Evolutionary conservation across 2,888 invertebrate genomes (phyloP), one percentile per base, ranked within the genome.

Genomic region (Catocala sponsa): DNA sequence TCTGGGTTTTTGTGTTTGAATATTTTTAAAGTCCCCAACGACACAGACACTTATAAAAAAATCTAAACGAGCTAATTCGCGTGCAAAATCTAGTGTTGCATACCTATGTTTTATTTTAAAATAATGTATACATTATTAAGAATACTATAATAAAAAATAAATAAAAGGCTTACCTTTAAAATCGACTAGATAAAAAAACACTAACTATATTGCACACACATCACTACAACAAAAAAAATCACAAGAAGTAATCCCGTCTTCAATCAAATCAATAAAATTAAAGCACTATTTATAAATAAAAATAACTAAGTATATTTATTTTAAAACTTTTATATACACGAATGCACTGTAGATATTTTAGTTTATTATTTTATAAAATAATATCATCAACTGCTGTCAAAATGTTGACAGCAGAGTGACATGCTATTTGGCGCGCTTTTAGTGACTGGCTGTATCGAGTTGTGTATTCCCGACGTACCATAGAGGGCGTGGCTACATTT

Each of bases 351-450:
- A 5, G 6, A 38, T 38, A 38, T 38, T 38, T 38, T 38, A 38
- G 35, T 38, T 38, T 9, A 7, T 38, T 38, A 0, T 38, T 38
- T 38, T 38, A 7, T 7, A 6, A 38, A 38, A 38, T 13, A 46
- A 35, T 62, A 50, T 61, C 76, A 54, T 57, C 73, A 65, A 56
- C 71, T 54, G 44, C 63, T 74, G 70, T 76, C 72, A 74, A 49
- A 50, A 15, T 7, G 65, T 67, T 74, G 74, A 74, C 69, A 70
- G 65, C n/a, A 13, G 64, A 43, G 70, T 76, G 72, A 68, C 76
- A 64, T 50, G 9, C 52, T 55, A 49, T 58, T 74, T 74, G 65
- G 70, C 76, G 77, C 64, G 74, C 42, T 66, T 74, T 69, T 60
- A 63, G 52, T 63, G 65, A 77, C 76, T 77, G 78, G 51, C 7